Base-by-base conservation (phyloP, 1,140 invertebrate genomes). In the Aphelenchoides besseyi region DNA sequence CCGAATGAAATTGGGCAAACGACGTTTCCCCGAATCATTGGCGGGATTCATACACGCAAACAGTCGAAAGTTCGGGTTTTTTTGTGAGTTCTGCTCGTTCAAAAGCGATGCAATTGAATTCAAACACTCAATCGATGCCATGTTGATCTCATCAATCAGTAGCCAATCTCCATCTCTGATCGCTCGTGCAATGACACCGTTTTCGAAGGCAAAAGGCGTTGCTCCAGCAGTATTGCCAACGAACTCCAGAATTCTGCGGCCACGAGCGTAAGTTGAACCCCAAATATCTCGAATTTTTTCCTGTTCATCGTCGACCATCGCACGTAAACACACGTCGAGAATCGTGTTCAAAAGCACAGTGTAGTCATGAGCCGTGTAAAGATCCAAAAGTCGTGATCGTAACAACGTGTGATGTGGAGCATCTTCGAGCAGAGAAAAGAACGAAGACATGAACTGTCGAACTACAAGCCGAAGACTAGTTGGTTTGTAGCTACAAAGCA, bases 41-140 rank as follows among this genome's bases (percentile, higher is more conserved):
- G 95, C 94, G 28, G 96, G 97, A 87, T 99, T 99, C 97, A 99
- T 99, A 80, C 95, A 97, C 28, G 95, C 95, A 87, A 99, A 97
- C 36, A 99, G 88, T 0, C 92, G 91, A 82, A 99, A 99, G 79
- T 95, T 89, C 0, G 89, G 86, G 88, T 98, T 87, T 0, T 35
- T 18, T 33, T 2, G 30, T 16, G 12, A 12, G 12, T 36, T 16
- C 12, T 53, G 16, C 36, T 70, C 68, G n/a, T 70, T 66, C 33
- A 79, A 57, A 30, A 74, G 69, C 33, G 82, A 70, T 36, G 79
- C 70, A 29, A 83, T 75, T 16, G 78, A 80, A 62, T 84, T 78
- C 2, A 84, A 62, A 69, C 82, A 83, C 59, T 83, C 81, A n/a
- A 75, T n/a, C 8, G 82, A 68, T 29, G 80, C 80, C 32, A 84